Base-by-base conservation (phyloP, 2,888 invertebrate genomes). In the Monochamus alternatus region DNA sequence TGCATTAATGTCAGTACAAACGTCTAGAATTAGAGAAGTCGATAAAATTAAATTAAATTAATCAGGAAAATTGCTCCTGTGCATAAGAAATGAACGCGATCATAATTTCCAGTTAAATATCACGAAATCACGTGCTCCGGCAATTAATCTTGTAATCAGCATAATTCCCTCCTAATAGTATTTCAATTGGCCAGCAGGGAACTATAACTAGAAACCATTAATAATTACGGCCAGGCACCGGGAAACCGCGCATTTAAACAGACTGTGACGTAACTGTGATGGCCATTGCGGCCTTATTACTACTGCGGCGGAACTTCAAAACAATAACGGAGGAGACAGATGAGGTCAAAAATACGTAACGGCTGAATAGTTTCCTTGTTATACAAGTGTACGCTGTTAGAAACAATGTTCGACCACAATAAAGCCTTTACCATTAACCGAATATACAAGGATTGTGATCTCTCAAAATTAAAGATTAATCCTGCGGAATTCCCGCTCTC, bases 151-250 rank as follows among this genome's bases (percentile, higher is more conserved):
- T 64, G 72, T 73, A 75, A 77, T 79, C 75, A 69, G 67, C 75
- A 73, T 73, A 76, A 79, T 77, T 79, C 71, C 66, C 72, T 68
- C 74, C 76, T 79, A 77, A 77, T 77, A 74, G 76, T 64, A 74
- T 70, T 77, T 69, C 74, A 76, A 72, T 73, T 77, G 74, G 75
- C 64, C 77, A 74, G 63, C 75, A 71, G 78, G 74, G 78, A 78
- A 80, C 79, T 78, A 80, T 80, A 80, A 75, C 80, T 75, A 71
- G 75, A 78, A 78, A 74, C 80, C 80, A 78, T 80, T 78, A 78
- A 80, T 80, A 80, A 80, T 80, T 80, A 78, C 77, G 71, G 47
- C 67, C 73, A 77, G 79, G 79, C 75, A 70, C 69, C 75, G 76
- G 71, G 75, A 76, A 66, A 47, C 75, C 76, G 74, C 74, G 77